Percentiles rank a stretch among this genome's conserved stretches.
Evolutionary conservation across 2,888 invertebrate genomes (phyloP).

Genomic region (Xylota segnis): DNA sequence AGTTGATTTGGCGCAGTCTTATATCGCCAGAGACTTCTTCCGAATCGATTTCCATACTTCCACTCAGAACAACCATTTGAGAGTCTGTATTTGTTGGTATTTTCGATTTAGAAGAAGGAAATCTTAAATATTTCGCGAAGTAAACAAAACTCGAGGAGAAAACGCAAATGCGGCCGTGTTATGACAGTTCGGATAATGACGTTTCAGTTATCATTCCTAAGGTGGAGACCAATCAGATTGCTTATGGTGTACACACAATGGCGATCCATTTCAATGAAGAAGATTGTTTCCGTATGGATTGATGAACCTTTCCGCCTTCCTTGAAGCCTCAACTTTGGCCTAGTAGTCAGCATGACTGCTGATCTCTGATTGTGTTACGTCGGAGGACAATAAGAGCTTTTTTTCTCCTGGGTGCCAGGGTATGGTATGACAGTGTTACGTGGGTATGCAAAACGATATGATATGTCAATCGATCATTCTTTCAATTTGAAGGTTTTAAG

Average conservation of each 20-base stretch:
- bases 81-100: not conserved
- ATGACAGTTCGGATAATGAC: not conserved
- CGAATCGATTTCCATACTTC: slow-evolving; percentile 29
- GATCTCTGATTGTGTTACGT: no score
- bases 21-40: slow-evolving; percentile 60
- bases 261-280: no score
- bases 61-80: slow-evolving; percentile 47
- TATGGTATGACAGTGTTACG: no score
- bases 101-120: not conserved
- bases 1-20: slow-evolving; percentile 86
- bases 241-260: slow-evolving; percentile 6
- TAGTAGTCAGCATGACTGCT: no score
- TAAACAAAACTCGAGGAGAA: slow-evolving; percentile 13
- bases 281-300: no score
- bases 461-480: no score
- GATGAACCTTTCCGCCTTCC: no score
- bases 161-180: slow-evolving; percentile 16
- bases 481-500: no score
- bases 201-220: not conserved
- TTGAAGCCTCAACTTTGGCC: no score
- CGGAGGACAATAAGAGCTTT: no score
- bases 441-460: no score
- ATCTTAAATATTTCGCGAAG: not conserved
- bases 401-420: no score
- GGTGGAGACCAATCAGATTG: not conserved